A percentile compares a stretch with the other conserved stretches of the same genome.
Conservation (phyloP, 2,888 invertebrate genomes). For the Graphium colonna region DNA sequence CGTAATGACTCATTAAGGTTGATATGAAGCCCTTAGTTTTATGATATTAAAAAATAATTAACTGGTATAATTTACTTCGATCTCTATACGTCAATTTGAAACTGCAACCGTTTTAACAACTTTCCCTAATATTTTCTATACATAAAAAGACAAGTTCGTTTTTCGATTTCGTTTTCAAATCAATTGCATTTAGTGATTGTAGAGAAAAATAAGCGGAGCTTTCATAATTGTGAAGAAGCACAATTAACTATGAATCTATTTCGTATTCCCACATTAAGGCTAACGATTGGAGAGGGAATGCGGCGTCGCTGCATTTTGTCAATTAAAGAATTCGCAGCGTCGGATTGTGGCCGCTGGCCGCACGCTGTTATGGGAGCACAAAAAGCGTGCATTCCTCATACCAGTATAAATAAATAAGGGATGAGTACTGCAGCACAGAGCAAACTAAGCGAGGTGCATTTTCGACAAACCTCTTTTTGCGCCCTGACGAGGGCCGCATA, state of each 20-base stretch:
- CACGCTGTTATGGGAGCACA: slow-evolving; percentile 63
- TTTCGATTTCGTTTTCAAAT: too few species aligned
- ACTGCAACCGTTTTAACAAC: background rate
- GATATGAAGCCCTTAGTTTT: slow-evolving; percentile 35
- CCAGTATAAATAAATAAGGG: slow-evolving; percentile 78
- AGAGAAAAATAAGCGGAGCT: background rate
- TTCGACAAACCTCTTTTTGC: slow-evolving; percentile 78
- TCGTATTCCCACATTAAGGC: slow-evolving; percentile 61
- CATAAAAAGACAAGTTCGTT: too few species aligned
- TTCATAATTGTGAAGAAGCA: background rate
- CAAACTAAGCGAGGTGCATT: slow-evolving; percentile 68
- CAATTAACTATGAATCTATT: slow-evolving; percentile 45
- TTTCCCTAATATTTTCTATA: too few species aligned
- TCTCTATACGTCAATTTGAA: background rate
- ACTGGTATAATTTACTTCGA: background rate
- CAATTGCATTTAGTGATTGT: too few species aligned
- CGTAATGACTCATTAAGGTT: slow-evolving; percentile 55
- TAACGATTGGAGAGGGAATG: slow-evolving; percentile 64
- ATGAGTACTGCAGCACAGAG: slow-evolving; percentile 63
- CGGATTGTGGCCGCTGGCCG: slow-evolving; percentile 53
- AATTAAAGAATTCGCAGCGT: slow-evolving; percentile 70
- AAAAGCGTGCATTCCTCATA: slow-evolving; percentile 73
- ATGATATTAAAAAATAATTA: slow-evolving; percentile 16
- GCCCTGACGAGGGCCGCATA: slow-evolving; percentile 71
- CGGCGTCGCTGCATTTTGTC: slow-evolving; percentile 63